Evolutionary conservation across 2,113 vertebrate species (phyloP), one percentile per base, ranked within the genome.

Genomic region (Toxotes jaculatrix): DNA sequence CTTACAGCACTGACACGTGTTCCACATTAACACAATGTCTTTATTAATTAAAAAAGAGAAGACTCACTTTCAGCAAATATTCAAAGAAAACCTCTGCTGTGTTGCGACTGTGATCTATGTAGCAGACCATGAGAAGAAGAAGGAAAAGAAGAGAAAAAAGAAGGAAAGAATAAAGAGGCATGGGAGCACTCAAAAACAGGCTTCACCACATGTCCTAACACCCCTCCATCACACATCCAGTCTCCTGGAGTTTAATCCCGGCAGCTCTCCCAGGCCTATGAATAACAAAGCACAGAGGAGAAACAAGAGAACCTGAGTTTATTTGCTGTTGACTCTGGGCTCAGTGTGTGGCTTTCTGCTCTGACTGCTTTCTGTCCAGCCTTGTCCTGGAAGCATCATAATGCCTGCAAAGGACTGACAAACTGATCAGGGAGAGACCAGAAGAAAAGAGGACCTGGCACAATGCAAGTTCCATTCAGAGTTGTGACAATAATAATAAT

Each of bases 321-420:
- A 61, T 85, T 85, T 84, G 43, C 40, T 64, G 68, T 74, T 74
- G 51, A 69, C 68, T 45, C 63, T 56, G 55, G 62, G 38, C 63
- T 69, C 47, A 74, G 23, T 63, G 71, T 67, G 42, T 76, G 45
- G 51, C 21, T 55, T 27, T 73, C n/a, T n/a, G 16, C 56, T 51
- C 36, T 17, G 13, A 16, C 60, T 67, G 27, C 32, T 69, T 83
- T 77, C 68, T 80, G 56, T 38, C 19, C 19, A 55, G 57, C 56
- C 69, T 66, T 47, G 8, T 47, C 51, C 49, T 45, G 49, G 42
- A 80, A 57, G 59, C 38, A 68, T 67, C 27, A 1, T 27, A 27
- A 27, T 27, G 27, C 27, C 27, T 27, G 1, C 27, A 27, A 27
- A 27, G 27, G 27, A 27, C 27, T 27, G 27, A 27, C 27, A 27